Base-by-base conservation (phyloP, 2,888 invertebrate genomes). In the Agonopterix heracliana region DNA sequence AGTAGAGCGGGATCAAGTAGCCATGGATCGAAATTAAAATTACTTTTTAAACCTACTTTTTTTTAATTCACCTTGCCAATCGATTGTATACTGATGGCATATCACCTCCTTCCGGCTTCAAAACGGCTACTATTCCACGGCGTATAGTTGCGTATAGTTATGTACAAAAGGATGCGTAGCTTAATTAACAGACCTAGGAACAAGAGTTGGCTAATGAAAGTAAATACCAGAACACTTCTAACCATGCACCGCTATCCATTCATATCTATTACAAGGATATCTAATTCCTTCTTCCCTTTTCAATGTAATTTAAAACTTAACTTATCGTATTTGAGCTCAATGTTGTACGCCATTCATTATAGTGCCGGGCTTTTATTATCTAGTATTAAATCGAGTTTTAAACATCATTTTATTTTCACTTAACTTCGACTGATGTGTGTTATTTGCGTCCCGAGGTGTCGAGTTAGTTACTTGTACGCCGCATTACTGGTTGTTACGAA, bases 321-420 rank as follows among this genome's bases (percentile, higher is more conserved):
- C 26, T 9, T n/a, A 10, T 12, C 17, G 38, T 9, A 4, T 17
- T 46, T 46, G 44, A 41, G 52, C 45, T 44, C 35, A 53, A 48
- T 55, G 44, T 57, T 7, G 47, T 46, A 44, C 11, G 45, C 41
- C 41, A 41, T 35, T 10, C 41, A 34, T 8, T n/a, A 36, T 61
- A 63, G 60, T 52, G 64, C 42, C 55, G 62, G 51, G 52, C 41
- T 41, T 52, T 41, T 26, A 26, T 26, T 44, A 56, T 54, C 56
- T 57, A 54, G 50, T 49, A 67, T 66, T 66, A 68, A 56, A 56
- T 63, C 57, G 62, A 62, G 54, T 53, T 59, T 58, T 62, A 59
- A 63, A 60, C 68, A 51, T 48, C 53, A 66, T 67, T 69, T 71
- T 65, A 63, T 75, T 67, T 75, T 79, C 74, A 76, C 70, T 76